These are phyloP conservation scores for Procapra przewalskii DNA, from an alignment of 2,113 vertebrate genomes.

Conservation along the genomic window DNA sequence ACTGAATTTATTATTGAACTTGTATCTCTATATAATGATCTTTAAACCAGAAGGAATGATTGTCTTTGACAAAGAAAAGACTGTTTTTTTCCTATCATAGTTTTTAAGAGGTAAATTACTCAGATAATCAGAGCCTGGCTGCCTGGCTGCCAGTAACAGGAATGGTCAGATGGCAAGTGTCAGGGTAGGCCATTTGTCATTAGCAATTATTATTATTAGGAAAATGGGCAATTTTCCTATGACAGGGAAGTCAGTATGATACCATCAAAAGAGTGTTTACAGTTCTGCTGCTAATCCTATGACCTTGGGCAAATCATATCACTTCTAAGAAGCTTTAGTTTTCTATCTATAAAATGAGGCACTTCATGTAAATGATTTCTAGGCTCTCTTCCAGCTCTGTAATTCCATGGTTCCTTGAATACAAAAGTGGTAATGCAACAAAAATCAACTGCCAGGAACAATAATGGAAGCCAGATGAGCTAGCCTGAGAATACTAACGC, in stretches of 20 bases:
- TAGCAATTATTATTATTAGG: background rate
- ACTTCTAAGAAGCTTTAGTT: background rate
- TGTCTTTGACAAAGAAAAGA: background rate
- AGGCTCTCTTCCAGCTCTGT: background rate
- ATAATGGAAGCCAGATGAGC: background rate
- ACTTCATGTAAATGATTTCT: background rate
- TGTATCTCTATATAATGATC: background rate
- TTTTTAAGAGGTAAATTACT: background rate
- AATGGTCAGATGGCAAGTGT: background rate
- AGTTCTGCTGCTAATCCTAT: background rate
- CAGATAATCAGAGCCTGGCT: background rate
- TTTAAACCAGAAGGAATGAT: background rate
- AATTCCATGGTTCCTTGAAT: background rate
- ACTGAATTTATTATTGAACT: background rate
- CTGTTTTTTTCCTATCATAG: background rate
- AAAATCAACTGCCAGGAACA: background rate
- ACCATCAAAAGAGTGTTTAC: background rate
- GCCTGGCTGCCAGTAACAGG: background rate
- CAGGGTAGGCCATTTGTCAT: background rate
- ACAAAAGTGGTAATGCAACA: background rate
- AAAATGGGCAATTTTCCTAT: background rate
- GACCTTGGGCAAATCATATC: background rate
- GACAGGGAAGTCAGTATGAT: background rate
- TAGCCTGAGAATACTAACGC: background rate
- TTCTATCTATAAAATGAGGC: background rate